These are phyloP conservation scores for Trachymyrmex cornetzi DNA, from an alignment of 1,140 invertebrate species.

Conservation along the genomic window DNA sequence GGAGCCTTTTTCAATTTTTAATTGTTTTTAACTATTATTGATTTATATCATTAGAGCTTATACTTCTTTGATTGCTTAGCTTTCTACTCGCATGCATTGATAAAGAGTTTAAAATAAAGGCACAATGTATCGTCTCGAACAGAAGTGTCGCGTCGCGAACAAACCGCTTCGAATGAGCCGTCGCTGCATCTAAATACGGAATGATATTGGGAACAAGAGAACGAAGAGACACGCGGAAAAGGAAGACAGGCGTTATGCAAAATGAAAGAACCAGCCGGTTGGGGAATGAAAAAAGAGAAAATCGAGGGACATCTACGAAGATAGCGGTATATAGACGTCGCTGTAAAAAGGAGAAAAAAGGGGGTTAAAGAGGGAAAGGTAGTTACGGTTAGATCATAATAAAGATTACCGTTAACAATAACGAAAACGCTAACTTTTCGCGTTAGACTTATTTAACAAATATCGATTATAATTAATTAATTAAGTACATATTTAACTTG, in stretches of 20 bases:
- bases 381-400: slow-evolving; percentile 1
- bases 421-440: slow-evolving; percentile 1
- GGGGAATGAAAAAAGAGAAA: slow-evolving; percentile 54
- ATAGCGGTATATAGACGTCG: slow-evolving; percentile 51
- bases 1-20: too few relatives aligned
- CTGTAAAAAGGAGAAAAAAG: slow-evolving; percentile 29
- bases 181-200: slow-evolving; percentile 12
- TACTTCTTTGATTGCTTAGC: too few relatives aligned
- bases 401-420: slow-evolving; percentile 59
- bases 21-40: too few relatives aligned
- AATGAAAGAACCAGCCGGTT: slow-evolving; percentile 25
- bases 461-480: not conserved
- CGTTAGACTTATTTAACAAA: not conserved
- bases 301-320: slow-evolving; percentile 26
- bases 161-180: too few relatives aligned
- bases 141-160: not conserved
- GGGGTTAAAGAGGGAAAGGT: slow-evolving; percentile 41
- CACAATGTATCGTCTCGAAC: not conserved
- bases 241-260: slow-evolving; percentile 39
- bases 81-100: not conserved
- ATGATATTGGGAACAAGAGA: slow-evolving; percentile 36
- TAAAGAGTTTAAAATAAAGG: not conserved
- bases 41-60: too few relatives aligned
- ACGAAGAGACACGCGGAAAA: slow-evolving; percentile 56
- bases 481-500: not conserved